Evolutionary conservation across 2,113 vertebrate genomes (phyloP), one percentile per base, ranked within the genome.

Genomic region (Callipepla californica): DNA sequence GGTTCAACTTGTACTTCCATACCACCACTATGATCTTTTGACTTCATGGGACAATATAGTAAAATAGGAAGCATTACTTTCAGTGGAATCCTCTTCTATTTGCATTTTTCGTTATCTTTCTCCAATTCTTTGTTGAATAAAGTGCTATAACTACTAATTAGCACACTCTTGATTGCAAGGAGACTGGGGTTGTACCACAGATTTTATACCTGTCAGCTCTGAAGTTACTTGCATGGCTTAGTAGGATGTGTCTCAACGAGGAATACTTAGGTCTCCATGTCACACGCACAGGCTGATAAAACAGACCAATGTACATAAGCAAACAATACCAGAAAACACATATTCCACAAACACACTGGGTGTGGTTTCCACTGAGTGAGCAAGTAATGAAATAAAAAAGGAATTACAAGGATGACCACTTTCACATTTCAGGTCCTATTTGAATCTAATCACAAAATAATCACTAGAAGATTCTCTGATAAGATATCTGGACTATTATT

Each of bases 211-310:
- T 40, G n/a, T 62, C 78, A 89, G 3, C 13, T 50, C 15, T 55
- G 42, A 80, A 47, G 12, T 45, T 75, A 15, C 2, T 47, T 61
- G 36, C 12, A 9, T 74, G 30, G 26, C 55, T 38, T 53, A 55
- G 10, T 0, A 0, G n/a, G 77, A 70, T 3, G n/a, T 5, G 4
- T 70, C 25, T 67, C 30, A 25, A 2, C 47, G 51, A 77, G 7
- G 8, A 80, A 3, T 12, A 9, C 12, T 17, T 45, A 23, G 38
- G 6, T 4, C 61, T 80, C 9, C 3, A 17, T 66, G 10, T 51
- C 36, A 75, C 62, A 85, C 12, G 2, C 36, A 2, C 11, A 32
- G 58, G n/a, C 5, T 50, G n/a, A 26, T 68, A 38, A 25, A 34
- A 34, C 4, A 69, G 21, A 72, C 14, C 0, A 47, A 61, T 3